Conservation (phyloP, 2,888 invertebrate species). For the Leptinotarsa tumamoca region DNA sequence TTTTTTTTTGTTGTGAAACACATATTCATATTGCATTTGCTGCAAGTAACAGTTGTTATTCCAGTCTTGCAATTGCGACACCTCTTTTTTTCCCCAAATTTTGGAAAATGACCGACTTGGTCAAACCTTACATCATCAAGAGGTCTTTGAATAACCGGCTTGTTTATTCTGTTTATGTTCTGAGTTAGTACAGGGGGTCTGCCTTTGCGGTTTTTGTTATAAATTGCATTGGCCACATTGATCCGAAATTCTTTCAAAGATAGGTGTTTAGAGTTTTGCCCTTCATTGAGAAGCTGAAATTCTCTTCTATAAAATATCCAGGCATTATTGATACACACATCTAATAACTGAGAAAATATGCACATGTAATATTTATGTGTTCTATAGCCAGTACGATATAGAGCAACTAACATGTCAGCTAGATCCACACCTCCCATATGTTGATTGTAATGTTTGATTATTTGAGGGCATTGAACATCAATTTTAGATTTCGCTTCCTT, state of each 20-base stretch:
- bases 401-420: slow-evolving; percentile 24
- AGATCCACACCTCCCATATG: slow-evolving; percentile 32
- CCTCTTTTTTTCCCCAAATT: neutral
- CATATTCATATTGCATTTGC: slow-evolving; percentile 9
- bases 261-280: slow-evolving; percentile 10
- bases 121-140: slow-evolving; percentile 19
- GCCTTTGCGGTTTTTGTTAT: slow-evolving; percentile 2
- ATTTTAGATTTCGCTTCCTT: slow-evolving; percentile 26
- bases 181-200: neutral
- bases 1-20: slow-evolving; percentile 1
- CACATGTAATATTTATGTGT: slow-evolving; percentile 22
- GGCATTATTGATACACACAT: slow-evolving; percentile 27
- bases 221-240: slow-evolving; percentile 3
- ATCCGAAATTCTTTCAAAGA: slow-evolving; percentile 21
- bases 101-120: slow-evolving; percentile 12
- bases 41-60: slow-evolving; percentile 1
- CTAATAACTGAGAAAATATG: slow-evolving; percentile 23
- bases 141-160: slow-evolving; percentile 5
- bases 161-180: slow-evolving; percentile 8
- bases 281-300: slow-evolving; percentile 18
- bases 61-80: neutral
- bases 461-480: slow-evolving; percentile 26
- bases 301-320: slow-evolving; percentile 23
- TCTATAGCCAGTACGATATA: slow-evolving; percentile 30
- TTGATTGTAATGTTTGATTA: slow-evolving; percentile 29